Percentiles rank a stretch among this genome's conserved stretches.
Evolutionary conservation across 2,113 vertebrate species (phyloP).

Genomic region (Oncorhynchus gorbuscha): DNA sequence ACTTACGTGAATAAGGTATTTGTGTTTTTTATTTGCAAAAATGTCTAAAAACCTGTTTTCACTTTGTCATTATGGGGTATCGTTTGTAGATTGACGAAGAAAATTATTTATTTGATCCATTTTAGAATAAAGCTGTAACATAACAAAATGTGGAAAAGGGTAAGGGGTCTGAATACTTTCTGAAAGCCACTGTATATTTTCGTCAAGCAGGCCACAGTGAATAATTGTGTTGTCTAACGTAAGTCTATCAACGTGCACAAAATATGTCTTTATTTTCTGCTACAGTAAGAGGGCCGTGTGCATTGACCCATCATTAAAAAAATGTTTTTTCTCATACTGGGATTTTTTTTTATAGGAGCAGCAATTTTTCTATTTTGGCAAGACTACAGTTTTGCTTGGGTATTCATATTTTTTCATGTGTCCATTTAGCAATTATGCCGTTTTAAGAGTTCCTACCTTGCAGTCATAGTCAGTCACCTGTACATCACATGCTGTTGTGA

Average conservation of each 20-base stretch:
- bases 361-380: constrained; percentile 9
- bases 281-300: constrained; percentile 21
- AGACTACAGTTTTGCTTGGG: constrained; percentile 1
- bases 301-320: background rate
- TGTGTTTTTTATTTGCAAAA: too few relatives aligned
- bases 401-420: background rate
- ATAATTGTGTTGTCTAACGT: constrained; percentile 40
- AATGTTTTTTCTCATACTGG: too few relatives aligned
- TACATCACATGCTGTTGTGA: background rate
- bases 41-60: too few relatives aligned
- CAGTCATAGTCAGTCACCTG: constrained; percentile 13
- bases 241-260: constrained; percentile 29
- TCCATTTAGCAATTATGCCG: constrained; percentile 6
- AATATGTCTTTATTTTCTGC: constrained; percentile 20
- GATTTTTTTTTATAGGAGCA: too few relatives aligned
- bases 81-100: too few relatives aligned
- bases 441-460: constrained; percentile 8
- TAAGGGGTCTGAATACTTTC: too few relatives aligned
- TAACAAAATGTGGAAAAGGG: too few relatives aligned
- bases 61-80: too few relatives aligned
- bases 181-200: constrained; percentile 2
- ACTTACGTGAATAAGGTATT: too few relatives aligned
- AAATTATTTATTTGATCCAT: too few relatives aligned
- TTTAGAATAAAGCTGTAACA: too few relatives aligned
- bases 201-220: constrained; percentile 37